A percentile compares a stretch with the other conserved stretches of the same genome.
These are phyloP conservation scores for Noctuana brunneofusca DNA, from an alignment of 2,888 invertebrate genomes.

Conservation along the genomic window DNA sequence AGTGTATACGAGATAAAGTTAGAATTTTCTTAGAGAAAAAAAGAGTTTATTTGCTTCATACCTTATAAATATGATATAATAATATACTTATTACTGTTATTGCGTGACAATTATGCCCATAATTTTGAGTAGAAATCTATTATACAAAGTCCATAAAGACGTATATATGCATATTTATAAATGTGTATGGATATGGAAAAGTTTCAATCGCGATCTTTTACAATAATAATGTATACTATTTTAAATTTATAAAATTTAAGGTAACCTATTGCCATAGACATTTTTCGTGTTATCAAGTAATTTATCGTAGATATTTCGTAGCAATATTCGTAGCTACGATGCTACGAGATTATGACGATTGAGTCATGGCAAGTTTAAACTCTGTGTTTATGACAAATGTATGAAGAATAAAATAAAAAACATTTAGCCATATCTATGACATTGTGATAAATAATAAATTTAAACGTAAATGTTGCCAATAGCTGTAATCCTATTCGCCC, in stretches of 20 bases:
- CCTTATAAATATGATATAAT: constrained; percentile 4
- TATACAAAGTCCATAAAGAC: neutral
- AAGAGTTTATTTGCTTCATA: constrained; percentile 9
- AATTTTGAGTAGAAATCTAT: neutral
- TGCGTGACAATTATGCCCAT: too few species aligned
- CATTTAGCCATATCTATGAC: too few species aligned
- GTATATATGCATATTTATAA: neutral
- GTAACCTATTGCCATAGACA: too few species aligned
- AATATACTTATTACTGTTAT: neutral
- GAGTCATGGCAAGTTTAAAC: neutral
- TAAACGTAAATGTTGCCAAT: too few species aligned
- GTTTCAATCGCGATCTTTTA: neutral
- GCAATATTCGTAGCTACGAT: neutral
- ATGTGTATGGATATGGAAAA: neutral
- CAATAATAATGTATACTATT: too few species aligned
- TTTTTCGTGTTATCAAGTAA: too few species aligned
- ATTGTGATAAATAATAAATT: too few species aligned
- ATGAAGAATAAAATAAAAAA: too few species aligned
- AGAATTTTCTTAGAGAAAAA: neutral
- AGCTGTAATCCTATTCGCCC: too few species aligned
- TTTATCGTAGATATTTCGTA: neutral
- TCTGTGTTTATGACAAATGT: too few species aligned
- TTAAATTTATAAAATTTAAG: too few species aligned
- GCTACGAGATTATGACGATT: neutral
- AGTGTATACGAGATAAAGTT: neutral